Base-by-base conservation (phyloP, 2,888 invertebrate genomes). In the Dyspetes luteomarginatus region DNA sequence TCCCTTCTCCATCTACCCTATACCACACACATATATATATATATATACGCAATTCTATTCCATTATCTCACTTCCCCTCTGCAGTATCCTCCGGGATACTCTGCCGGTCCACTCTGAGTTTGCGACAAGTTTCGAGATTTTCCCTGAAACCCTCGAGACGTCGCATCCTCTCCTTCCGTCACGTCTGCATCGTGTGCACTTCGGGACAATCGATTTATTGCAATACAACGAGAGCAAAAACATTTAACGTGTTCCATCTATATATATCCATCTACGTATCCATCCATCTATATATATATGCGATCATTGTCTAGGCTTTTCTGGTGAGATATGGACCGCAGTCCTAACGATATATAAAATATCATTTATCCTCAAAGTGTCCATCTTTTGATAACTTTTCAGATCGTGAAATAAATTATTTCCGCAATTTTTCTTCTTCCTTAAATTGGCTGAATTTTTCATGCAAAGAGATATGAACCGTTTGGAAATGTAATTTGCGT, bases 71-170 rank as follows among this genome's bases (percentile, higher is more conserved):
- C 45, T 65, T 65, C 22, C 30, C 73, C 73, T 56, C 56, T 56
- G 69, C 69, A 43, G 30, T 67, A 36, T 22, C 15, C 24, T 26
- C 64, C 26, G 0, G 50, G 67, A 36, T 67, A 48, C 36, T 36
- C 48, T 50, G 48, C 48, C 12, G 30, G 56, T 9, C n/a, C 56
- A 17, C 41, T 62, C 22, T 45, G n/a, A 45, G 64, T 45, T 36
- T 48, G 26, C 71, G 48, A 58, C 65, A 72, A 78, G 65, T 78
- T 72, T 78, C 71, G 48, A 78, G 77, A 78, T 55, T 30, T 58
- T 71, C 50, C 41, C 19, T 41, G 71, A 77, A 60, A 65, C 65
- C 65, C 77, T 77, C 65, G 77, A 77, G 77, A 77, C 77, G 65
- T 15, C 56, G 77, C 71, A 71, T 77, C 62, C 45, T 41, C n/a